Evolutionary conservation across 1,140 invertebrate genomes (phyloP), one percentile per base, ranked within the genome.

Genomic region (Ostrea edulis): DNA sequence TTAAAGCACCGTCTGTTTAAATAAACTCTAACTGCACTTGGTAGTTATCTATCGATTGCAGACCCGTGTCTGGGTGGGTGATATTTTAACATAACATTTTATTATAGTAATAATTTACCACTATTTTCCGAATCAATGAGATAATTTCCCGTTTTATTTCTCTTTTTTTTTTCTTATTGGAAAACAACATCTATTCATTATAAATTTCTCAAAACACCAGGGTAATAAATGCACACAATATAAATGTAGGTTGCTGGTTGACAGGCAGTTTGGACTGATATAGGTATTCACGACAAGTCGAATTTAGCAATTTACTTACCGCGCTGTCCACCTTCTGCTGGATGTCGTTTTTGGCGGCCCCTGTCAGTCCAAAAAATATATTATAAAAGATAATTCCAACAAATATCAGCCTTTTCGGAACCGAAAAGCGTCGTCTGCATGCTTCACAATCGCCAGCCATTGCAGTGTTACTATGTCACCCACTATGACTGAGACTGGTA

Each of bases 221-320:
- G 35, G 1, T 44, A 44, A 44, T 44, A 44, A 44, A 44, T 44
- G 35, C 35, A 44, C 5, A n/a, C n/a, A n/a, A n/a, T 44, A 44
- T 44, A 44, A 1, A 44, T 44, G 35, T 5, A 44, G 35, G 35
- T 44, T 44, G 35, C 2, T 44, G 35, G 5, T 44, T 44, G 1
- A 44, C 35, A 44, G 35, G 35, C 5, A 44, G 35, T 44, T 44
- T 44, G 35, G 35, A 44, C 35, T 44, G 35, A 17, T 62, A 17
- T 20, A 62, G 55, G 55, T 62, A 62, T 62, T 62, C 20, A 17
- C n/a, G n/a, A 62, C 17, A 62, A 17, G 55, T n/a, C 17, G 14
- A 62, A 62, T 17, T 62, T 62, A 62, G n/a, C n/a, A 62, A 62
- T 62, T 8, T 77, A 77, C 68, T 17, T 77, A 77, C 68, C 11